These are phyloP conservation scores for Lophura swinhoii DNA, from an alignment of 2,797 vertebrate species.

Conservation along the genomic window DNA sequence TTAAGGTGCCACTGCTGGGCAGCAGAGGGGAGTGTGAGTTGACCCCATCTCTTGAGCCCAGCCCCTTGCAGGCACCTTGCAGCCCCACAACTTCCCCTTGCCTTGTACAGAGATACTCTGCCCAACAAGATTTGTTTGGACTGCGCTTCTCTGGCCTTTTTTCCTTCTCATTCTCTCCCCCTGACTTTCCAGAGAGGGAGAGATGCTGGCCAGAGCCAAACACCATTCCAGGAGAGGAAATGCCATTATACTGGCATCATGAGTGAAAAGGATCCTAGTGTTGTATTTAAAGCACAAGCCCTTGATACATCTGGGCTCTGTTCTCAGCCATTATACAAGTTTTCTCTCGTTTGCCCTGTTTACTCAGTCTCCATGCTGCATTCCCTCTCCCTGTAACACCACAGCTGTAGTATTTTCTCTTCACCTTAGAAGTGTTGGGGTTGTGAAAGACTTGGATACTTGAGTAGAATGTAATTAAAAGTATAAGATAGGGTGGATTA, in stretches of 20 bases:
- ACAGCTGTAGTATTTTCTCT: slow-evolving; percentile 1
- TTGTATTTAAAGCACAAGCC: slow-evolving; percentile 33
- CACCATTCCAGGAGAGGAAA: slow-evolving; percentile 67
- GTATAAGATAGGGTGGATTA: slow-evolving; percentile 22
- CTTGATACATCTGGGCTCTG: slow-evolving; percentile 55
- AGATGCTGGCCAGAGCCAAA: slow-evolving; percentile 16
- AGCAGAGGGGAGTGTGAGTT: neutral
- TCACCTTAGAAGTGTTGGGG: neutral
- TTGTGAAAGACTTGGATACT: slow-evolving; percentile 38
- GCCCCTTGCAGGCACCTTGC: neutral
- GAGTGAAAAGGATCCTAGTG: slow-evolving; percentile 19
- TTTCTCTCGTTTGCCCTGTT: slow-evolving; percentile 38
- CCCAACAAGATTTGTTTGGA: neutral
- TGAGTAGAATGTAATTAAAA: slow-evolving; percentile 52
- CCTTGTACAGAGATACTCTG: slow-evolving; percentile 51
- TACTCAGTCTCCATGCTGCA: neutral
- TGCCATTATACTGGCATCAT: slow-evolving; percentile 69
- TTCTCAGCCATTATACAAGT: slow-evolving; percentile 5
- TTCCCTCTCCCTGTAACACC: neutral
- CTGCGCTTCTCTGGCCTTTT: slow-evolving; percentile 30
- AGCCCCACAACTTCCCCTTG: neutral
- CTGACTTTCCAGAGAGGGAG: neutral
- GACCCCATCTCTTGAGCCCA: neutral
- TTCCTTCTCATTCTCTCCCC: neutral
- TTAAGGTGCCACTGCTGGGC: neutral